These are phyloP conservation scores for Agriopis marginaria DNA, from an alignment of 2,888 invertebrate genomes.

Conservation along the genomic window DNA sequence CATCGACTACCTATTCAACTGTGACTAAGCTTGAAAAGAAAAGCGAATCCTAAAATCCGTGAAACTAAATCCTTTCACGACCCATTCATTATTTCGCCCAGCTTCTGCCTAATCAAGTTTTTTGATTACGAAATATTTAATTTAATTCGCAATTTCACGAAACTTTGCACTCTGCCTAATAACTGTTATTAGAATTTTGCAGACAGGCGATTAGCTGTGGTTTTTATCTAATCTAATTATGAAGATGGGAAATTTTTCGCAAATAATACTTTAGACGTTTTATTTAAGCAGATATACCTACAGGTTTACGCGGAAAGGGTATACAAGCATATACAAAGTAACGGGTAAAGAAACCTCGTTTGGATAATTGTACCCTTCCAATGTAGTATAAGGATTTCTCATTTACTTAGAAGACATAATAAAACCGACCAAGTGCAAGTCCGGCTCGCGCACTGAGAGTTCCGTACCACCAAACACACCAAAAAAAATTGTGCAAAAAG, in stretches of 20 bases:
- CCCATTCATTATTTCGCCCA: conserved; percentile 11
- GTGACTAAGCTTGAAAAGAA: neutral
- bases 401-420: too few species aligned
- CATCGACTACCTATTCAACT: neutral
- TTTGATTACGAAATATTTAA: conserved; percentile 17
- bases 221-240: conserved; percentile 31
- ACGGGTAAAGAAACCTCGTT: conserved; percentile 8
- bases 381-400: neutral
- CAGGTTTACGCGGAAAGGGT: too few species aligned
- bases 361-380: conserved; percentile 17
- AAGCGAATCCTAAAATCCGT: neutral
- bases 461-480: too few species aligned
- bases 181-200: conserved; percentile 29
- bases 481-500: too few species aligned
- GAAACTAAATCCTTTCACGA: conserved; percentile 4
- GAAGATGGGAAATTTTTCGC: conserved; percentile 18
- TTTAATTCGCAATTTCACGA: conserved; percentile 19
- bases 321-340: neutral
- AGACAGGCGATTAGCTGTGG: conserved; percentile 23
- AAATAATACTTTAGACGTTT: conserved; percentile 1
- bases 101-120: conserved; percentile 12
- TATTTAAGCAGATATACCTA: neutral
- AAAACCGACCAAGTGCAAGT: too few species aligned
- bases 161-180: conserved; percentile 28
- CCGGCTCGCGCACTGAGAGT: too few species aligned